phyloP scores from a whole-genome alignment of 2,888 invertebrate genomes.

The Drosophila melanosoma region DNA sequence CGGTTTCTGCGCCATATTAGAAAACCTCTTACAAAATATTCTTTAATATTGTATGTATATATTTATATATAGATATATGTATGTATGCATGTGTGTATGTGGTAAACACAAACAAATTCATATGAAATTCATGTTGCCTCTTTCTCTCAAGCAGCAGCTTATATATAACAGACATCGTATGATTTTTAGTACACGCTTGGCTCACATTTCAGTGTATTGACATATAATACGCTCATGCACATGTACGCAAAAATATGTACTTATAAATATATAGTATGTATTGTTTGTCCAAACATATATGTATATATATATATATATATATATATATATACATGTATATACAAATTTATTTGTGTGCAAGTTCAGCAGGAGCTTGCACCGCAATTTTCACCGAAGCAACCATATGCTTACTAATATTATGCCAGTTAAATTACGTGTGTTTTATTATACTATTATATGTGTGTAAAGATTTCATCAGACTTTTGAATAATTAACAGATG shows the following conservation, averaged over 20 bases:
- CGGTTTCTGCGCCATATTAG: constrained; percentile 32
- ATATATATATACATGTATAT: no score
- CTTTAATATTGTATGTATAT: background rate
- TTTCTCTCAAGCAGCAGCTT: constrained; percentile 11
- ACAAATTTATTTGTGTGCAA: background rate
- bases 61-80: no score
- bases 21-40: constrained; percentile 43
- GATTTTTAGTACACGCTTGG: constrained; percentile 65
- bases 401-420: constrained; percentile 7
- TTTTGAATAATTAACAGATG: constrained; percentile 3
- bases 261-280: background rate
- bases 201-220: constrained; percentile 56
- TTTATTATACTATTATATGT: background rate
- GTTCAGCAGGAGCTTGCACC: constrained; percentile 8
- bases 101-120: constrained; percentile 25
- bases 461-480: background rate
- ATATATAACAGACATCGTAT: constrained; percentile 65
- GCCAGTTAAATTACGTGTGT: constrained; percentile 14
- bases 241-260: background rate
- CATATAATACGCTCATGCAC: constrained; percentile 2
- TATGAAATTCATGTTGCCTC: constrained; percentile 37
- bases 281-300: background rate
- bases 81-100: background rate
- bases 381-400: constrained; percentile 12
- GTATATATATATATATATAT: background rate